Conservation (phyloP, 1,140 invertebrate genomes). For the Drosophila tsacasi region DNA sequence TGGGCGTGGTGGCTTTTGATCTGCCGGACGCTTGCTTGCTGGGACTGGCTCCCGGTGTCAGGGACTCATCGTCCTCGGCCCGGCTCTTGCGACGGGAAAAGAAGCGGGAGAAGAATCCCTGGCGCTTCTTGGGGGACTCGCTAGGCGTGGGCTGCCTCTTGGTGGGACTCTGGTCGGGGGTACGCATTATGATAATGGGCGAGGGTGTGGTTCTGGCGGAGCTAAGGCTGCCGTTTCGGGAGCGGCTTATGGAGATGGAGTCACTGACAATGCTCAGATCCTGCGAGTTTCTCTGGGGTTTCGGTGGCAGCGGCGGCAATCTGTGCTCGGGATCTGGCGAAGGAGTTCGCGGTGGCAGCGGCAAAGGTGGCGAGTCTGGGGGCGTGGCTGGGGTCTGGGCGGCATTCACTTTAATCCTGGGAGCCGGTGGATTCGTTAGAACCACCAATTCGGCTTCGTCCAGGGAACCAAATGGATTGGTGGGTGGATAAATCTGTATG, state of each 20-base stretch:
- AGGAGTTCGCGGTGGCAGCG: constrained; percentile 70
- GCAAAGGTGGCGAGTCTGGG: constrained; percentile 58
- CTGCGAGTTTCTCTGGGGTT: constrained; percentile 69
- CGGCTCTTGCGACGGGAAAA: constrained; percentile 86
- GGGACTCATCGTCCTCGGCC: constrained; percentile 59
- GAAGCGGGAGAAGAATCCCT: constrained; percentile 88
- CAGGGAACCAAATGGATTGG: constrained; percentile 67
- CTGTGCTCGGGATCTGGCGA: constrained; percentile 72
- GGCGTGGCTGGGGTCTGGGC: constrained; percentile 74
- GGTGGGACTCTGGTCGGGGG: constrained; percentile 84
- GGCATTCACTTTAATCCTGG: constrained; percentile 79
- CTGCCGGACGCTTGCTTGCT: constrained; percentile 18
- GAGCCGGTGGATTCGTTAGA: constrained; percentile 85
- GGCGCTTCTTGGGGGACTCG: constrained; percentile 87
- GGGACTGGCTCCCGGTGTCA: constrained; percentile 17
- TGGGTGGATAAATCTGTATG: constrained; percentile 35
- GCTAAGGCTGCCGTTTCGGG: constrained; percentile 71
- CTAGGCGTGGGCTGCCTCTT: constrained; percentile 82
- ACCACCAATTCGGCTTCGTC: constrained; percentile 74
- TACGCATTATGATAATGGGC: constrained; percentile 84
- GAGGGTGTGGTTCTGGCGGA: constrained; percentile 84
- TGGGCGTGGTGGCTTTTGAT: constrained; percentile 56
- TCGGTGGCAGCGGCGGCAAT: constrained; percentile 72
- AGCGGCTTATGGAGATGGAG: constrained; percentile 56
- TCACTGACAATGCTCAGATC: constrained; percentile 64